Base-by-base conservation (phyloP, 2,888 invertebrate species). In the Bellardia bayeri region DNA sequence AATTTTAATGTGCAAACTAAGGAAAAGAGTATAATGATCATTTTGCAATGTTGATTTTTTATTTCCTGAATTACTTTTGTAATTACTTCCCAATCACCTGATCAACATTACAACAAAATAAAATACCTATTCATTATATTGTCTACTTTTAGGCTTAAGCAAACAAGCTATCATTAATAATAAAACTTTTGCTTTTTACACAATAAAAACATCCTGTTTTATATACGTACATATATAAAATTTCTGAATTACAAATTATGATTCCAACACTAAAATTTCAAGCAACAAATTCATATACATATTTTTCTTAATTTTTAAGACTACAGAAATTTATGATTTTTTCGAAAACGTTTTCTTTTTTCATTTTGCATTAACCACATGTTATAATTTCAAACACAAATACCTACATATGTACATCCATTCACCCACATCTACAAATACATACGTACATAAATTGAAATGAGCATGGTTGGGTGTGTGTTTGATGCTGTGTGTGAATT, bases 241-340 rank as follows among this genome's bases (percentile, higher is more conserved):
- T 72, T 80, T 42, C 72, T 56, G 64, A 33, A 14, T 63, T 66
- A 82, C 54, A 74, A 85, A 75, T 75, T 85, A 83, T 85, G 75
- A 75, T 75, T 80, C 68, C 16, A 58, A 33, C 63, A n/a, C 75
- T 81, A 64, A 71, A 81, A 75, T 40, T 33, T 45, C 14, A 23
- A 42, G 37, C 23, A 54, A 37, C 56, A 14, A n/a, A 11, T 51
- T 37, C 37, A 37, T 37, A 37, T 37, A 37, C 3, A 40, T 56
- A 49, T 40, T 74, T 23, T 64, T 37, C 14, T 49, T 45, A 68
- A 71, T 30, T 76, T 76, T 61, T 68, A 37, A 72, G 30, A 40
- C 23, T 75, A 56, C 33, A 42, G 78, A 72, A 69, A 74, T 72
- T 86, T 76, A 81, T 66, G 13, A 51, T 13, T 58, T 61, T 58